phyloP scores from a whole-genome alignment of 2,113 vertebrate species.

The Xenopus laevis region DNA sequence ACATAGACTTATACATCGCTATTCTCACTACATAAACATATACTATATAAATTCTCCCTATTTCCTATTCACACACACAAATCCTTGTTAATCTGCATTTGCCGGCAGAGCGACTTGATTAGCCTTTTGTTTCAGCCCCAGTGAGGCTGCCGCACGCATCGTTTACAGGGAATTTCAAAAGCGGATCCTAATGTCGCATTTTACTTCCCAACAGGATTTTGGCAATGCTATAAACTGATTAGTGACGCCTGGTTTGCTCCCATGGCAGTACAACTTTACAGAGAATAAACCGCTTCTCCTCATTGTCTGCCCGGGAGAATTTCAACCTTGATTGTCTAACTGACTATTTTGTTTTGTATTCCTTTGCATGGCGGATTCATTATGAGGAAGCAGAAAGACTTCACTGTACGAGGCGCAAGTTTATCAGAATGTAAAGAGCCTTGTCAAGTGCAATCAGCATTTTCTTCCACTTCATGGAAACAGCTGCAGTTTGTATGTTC shows the following conservation, averaged over 20 bases:
- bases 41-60: background rate
- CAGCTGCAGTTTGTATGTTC: conserved; percentile 12
- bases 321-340: conserved; percentile 16
- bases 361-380: conserved; percentile 1
- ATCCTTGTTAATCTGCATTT: background rate
- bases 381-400: conserved; percentile 12
- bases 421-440: conserved; percentile 28
- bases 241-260: conserved; percentile 9
- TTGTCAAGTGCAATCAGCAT: conserved; percentile 29
- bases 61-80: background rate
- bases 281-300: conserved; percentile 1
- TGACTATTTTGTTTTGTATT: background rate
- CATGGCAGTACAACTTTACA: background rate
- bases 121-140: background rate
- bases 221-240: conserved; percentile 3
- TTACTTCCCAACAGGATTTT: conserved; percentile 22
- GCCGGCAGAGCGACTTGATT: background rate
- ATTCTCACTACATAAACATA: background rate
- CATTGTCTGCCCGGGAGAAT: conserved; percentile 2
- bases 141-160: background rate
- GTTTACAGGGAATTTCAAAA: background rate
- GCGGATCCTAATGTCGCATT: background rate
- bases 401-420: conserved; percentile 1
- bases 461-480: conserved; percentile 33
- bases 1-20: too few relatives aligned